A percentile compares a stretch with the other conserved stretches of the same genome.
Conservation (phyloP, 2,888 invertebrate genomes). For the Clanis bilineata region DNA sequence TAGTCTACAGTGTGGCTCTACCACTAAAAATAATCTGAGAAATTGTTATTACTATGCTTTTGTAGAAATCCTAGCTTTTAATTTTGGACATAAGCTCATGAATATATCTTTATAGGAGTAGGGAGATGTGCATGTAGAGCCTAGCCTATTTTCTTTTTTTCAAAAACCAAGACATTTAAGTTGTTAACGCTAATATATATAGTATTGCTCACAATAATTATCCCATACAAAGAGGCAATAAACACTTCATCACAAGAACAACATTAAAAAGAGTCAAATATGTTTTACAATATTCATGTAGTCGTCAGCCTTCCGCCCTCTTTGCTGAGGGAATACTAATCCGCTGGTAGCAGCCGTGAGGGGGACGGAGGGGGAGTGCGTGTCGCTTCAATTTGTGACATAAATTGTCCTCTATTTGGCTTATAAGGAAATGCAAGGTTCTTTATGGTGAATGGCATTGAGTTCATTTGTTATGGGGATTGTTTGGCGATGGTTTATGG, state of each 20-base stretch:
- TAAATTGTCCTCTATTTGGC: background rate
- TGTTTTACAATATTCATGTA: conserved; percentile 13
- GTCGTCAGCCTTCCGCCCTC: background rate
- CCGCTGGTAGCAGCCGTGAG: background rate
- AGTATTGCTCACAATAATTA: no score
- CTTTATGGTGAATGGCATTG: background rate
- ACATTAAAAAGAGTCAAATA: background rate
- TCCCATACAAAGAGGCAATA: background rate
- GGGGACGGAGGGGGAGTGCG: background rate
- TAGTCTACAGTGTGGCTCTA: no score
- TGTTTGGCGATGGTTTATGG: background rate
- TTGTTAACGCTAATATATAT: no score
- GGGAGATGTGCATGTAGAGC: no score
- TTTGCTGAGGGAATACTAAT: conserved; percentile 10
- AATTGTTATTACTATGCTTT: no score
- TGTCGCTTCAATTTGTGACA: background rate
- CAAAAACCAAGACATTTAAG: no score
- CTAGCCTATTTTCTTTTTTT: no score
- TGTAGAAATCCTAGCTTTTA: no score
- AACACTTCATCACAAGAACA: background rate
- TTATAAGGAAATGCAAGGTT: background rate
- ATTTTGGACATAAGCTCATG: no score
- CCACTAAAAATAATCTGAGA: no score
- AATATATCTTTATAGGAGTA: no score
- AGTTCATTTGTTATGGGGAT: background rate